Conservation (phyloP, 2,797 vertebrate genomes). For the Ptychadena robeensis region DNA sequence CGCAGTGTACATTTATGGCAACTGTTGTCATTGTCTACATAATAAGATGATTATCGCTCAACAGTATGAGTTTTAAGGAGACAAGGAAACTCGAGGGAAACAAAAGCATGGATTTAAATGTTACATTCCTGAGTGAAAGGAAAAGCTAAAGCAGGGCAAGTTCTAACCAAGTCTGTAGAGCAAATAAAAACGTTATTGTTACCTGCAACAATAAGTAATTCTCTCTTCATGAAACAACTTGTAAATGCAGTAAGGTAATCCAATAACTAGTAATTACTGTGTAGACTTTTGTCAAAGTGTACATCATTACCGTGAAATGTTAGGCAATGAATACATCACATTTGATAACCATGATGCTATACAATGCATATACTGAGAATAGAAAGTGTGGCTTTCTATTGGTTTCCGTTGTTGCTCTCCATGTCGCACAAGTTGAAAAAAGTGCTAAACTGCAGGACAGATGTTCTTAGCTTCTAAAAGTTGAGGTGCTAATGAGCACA, state of each 20-base stretch:
- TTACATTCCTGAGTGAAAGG: conserved; percentile 42
- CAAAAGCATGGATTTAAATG: conserved; percentile 35
- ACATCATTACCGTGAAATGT: background rate
- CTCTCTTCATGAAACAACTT: conserved; percentile 34
- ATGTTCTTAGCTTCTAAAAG: no score
- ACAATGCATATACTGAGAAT: no score
- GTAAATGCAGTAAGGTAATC: conserved; percentile 16
- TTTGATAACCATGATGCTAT: background rate
- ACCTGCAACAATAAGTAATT: conserved; percentile 20
- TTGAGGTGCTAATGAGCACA: no score
- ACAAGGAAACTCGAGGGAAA: conserved; percentile 23
- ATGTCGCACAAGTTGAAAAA: no score
- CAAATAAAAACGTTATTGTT: conserved; percentile 9
- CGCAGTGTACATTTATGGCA: background rate
- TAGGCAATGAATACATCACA: background rate
- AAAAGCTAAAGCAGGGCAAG: conserved; percentile 36
- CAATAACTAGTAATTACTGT: background rate
- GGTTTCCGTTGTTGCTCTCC: no score
- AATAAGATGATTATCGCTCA: conserved; percentile 3
- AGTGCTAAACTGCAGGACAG: no score
- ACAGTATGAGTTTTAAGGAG: conserved; percentile 23
- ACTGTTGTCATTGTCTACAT: background rate
- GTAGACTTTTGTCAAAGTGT: background rate
- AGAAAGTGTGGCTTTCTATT: no score
- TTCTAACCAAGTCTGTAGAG: conserved; percentile 10